Base-by-base conservation (phyloP, 2,113 vertebrate species). In the Plecotus auritus region DNA sequence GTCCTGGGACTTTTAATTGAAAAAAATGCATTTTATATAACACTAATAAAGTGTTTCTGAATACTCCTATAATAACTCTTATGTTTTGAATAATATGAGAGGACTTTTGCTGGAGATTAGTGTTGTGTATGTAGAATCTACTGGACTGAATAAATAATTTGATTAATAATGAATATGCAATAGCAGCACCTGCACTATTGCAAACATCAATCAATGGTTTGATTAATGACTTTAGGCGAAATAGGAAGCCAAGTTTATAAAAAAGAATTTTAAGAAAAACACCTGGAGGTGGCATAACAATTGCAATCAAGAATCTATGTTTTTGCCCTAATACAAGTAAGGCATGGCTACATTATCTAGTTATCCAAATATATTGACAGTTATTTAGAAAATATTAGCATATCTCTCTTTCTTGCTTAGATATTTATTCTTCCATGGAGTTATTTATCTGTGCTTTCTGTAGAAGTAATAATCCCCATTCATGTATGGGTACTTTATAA, bases 131-230 rank as follows among this genome's bases (percentile, higher is more conserved):
- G 32, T 73, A 37, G 83, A 94, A 84, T 88, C 51, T 70, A 54
- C 45, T 74, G 18, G 16, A 3, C 3, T 96, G 81, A 95, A 93
- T 94, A 70, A 45, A 83, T 59, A 85, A 94, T 82, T 88, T 54
- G 76, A 95, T 95, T 88, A 96, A 87, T 95, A 95, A 96, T 73
- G 45, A 92, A 69, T 96, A 83, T 67, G 42, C 56, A 95, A 76
- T 16, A 90, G 45, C 49, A 96, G 45, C 90, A 98, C 64, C 26
- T 94, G 32, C 40, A 89, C 49, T 94, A 51, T 90, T 98, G 90
- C 69, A 96, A 78, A 56, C 61, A 90, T 95, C 87, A 91, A 91
- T 94, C 82, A 96, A 95, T 88, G 61, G 59, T 78, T 88, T 81
- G 1, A 85, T 96, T 96, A 90, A 69, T 95, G 72, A 93, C 49